These are phyloP conservation scores for Osmoderma eremita DNA, from an alignment of 2,888 invertebrate species.

Conservation along the genomic window DNA sequence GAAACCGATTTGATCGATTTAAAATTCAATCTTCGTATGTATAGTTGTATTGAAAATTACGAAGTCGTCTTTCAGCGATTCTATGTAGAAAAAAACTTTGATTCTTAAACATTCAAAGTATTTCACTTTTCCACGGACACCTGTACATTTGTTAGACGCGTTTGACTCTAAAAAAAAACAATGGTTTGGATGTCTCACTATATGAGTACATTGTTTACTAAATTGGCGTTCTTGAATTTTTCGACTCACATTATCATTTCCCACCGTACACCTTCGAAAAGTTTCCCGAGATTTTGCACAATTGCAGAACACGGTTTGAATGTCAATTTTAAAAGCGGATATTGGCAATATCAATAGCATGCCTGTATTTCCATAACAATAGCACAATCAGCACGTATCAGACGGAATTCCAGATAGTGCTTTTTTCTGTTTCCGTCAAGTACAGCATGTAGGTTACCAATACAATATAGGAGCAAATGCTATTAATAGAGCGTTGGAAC, in stretches of 20 bases:
- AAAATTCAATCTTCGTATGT: too few species aligned
- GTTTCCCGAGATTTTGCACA: slow-evolving; percentile 46
- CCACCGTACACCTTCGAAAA: slow-evolving; percentile 33
- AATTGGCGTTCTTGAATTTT: neutral
- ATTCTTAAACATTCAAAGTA: too few species aligned
- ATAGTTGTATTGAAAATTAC: too few species aligned
- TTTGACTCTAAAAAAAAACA: too few species aligned
- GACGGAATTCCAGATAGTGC: slow-evolving; percentile 47
- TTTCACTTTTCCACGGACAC: too few species aligned
- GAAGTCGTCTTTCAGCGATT: too few species aligned
- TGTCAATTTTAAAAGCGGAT: slow-evolving; percentile 51
- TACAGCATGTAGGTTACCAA: slow-evolving; percentile 38
- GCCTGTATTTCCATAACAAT: slow-evolving; percentile 51
- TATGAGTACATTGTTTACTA: too few species aligned
- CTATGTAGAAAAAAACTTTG: too few species aligned
- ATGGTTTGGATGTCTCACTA: too few species aligned
- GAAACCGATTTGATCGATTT: too few species aligned
- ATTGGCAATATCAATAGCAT: slow-evolving; percentile 51
- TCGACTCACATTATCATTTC: slow-evolving; percentile 5
- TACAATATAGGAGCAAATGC: slow-evolving; percentile 35
- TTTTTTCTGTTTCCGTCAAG: slow-evolving; percentile 45
- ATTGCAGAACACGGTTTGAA: slow-evolving; percentile 47
- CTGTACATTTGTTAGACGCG: too few species aligned
- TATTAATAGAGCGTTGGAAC: slow-evolving; percentile 1
- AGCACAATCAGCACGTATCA: slow-evolving; percentile 52